These are phyloP conservation scores for Sweltsa coloradensis DNA, from an alignment of 1,140 invertebrate genomes.

Conservation along the genomic window DNA sequence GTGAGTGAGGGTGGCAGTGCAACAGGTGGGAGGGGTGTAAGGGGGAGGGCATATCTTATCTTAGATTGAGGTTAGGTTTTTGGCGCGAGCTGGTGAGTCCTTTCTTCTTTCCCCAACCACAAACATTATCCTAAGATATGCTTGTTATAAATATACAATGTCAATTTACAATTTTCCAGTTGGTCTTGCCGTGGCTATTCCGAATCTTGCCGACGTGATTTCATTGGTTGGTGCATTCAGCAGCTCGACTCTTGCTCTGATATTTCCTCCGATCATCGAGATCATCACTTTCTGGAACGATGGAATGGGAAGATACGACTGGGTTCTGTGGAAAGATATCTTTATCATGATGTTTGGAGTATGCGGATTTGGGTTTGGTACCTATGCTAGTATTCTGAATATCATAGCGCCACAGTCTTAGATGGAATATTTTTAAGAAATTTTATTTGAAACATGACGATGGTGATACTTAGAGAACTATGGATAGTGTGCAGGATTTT, in stretches of 20 bases:
- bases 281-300: conserved; percentile 66
- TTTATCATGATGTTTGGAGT: conserved; percentile 59
- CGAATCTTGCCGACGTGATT: conserved; percentile 79
- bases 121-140: too few relatives aligned
- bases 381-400: conserved; percentile 60
- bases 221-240: conserved; percentile 83
- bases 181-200: conserved; percentile 68
- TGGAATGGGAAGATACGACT: conserved; percentile 43
- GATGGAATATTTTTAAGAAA: too few relatives aligned
- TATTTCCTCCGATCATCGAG: conserved; percentile 84
- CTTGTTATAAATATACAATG: too few relatives aligned
- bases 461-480: too few relatives aligned
- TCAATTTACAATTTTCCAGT: conserved; percentile 40
- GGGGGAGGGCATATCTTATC: too few relatives aligned
- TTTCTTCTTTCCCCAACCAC: too few relatives aligned
- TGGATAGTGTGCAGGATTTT: too few relatives aligned
- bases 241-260: conserved; percentile 76
- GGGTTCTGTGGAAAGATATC: conserved; percentile 57
- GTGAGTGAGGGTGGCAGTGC: too few relatives aligned
- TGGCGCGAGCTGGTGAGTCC: conserved; percentile 6
- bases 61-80: too few relatives aligned
- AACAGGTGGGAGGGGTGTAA: too few relatives aligned
- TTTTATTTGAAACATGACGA: too few relatives aligned
- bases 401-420: conserved; percentile 32
- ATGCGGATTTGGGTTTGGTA: conserved; percentile 62